Evolutionary conservation across 2,888 invertebrate species (phyloP).

Genomic region (Xanthorhoe designata): DNA sequence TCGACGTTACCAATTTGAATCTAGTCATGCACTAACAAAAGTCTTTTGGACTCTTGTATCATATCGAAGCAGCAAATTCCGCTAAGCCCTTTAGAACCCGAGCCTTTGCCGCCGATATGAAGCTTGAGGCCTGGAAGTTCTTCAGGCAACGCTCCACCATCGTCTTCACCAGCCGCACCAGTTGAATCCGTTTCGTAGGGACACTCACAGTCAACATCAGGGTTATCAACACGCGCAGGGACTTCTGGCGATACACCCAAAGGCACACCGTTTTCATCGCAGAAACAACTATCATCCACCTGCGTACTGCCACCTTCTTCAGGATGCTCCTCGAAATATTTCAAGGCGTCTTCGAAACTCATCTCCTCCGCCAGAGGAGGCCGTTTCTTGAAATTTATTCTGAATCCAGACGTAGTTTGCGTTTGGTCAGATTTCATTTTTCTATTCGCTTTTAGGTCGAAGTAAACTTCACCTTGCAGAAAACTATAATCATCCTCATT

Average conservation of each 20-base stretch:
- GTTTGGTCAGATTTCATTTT: conserved; percentile 58
- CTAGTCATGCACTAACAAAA: conserved; percentile 20
- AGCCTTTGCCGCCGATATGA: conserved; percentile 57
- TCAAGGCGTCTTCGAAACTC: conserved; percentile 58
- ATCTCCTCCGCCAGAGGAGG: conserved; percentile 44
- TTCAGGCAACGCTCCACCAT: not conserved
- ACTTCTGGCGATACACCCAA: conserved; percentile 2
- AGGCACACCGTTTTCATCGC: conserved; percentile 19
- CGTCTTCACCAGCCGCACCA: not conserved
- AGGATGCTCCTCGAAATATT: conserved; percentile 41
- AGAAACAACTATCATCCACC: conserved; percentile 28
- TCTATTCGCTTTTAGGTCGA: conserved; percentile 39
- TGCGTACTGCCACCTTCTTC: conserved; percentile 37
- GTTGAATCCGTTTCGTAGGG: conserved; percentile 31
- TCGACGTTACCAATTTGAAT: not conserved
- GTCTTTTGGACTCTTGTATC: conserved; percentile 31
- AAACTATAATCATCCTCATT: conserved; percentile 8
- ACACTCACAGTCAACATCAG: conserved; percentile 49
- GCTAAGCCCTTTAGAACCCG: conserved; percentile 52
- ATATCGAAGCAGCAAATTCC: conserved; percentile 58
- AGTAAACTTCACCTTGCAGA: not conserved
- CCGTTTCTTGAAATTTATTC: conserved; percentile 47
- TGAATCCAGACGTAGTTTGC: conserved; percentile 62
- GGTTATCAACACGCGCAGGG: conserved; percentile 13
- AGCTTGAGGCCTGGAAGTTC: conserved; percentile 51